phyloP scores from a whole-genome alignment of 2,888 invertebrate genomes.

The Busseola fusca region DNA sequence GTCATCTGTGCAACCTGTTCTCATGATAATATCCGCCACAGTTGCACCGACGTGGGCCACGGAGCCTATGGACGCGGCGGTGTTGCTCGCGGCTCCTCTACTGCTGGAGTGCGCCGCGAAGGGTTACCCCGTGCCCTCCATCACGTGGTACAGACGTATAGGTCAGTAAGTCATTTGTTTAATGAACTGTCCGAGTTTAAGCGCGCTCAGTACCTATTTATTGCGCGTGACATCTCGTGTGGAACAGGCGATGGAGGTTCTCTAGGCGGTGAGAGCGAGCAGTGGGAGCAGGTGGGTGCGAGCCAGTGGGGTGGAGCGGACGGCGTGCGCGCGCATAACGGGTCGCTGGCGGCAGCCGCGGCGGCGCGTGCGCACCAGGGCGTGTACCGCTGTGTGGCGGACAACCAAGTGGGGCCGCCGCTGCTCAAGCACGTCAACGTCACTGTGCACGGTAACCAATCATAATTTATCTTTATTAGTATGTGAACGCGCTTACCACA shows the following conservation, averaged over 20 bases:
- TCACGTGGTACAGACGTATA: slow-evolving; percentile 90
- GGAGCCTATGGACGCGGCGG: slow-evolving; percentile 92
- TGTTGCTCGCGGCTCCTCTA: slow-evolving; percentile 91
- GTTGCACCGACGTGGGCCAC: slow-evolving; percentile 92
- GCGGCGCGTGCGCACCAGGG: slow-evolving; percentile 92
- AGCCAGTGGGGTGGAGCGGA: slow-evolving; percentile 10
- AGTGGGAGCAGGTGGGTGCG: slow-evolving; percentile 65
- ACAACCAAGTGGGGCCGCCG: slow-evolving; percentile 94
- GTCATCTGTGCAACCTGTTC: not conserved
- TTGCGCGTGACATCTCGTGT: not conserved
- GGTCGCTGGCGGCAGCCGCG: slow-evolving; percentile 90
- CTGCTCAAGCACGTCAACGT: slow-evolving; percentile 94
- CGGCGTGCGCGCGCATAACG: slow-evolving; percentile 72
- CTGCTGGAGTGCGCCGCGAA: slow-evolving; percentile 92
- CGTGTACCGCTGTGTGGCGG: slow-evolving; percentile 94
- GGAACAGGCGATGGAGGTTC: slow-evolving; percentile 50
- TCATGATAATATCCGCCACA: slow-evolving; percentile 68
- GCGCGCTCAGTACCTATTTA: too few relatives aligned
- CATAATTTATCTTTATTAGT: not conserved
- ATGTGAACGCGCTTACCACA: not conserved
- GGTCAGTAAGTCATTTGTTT: slow-evolving; percentile 59
- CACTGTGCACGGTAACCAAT: slow-evolving; percentile 91
- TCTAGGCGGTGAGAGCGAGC: slow-evolving; percentile 63
- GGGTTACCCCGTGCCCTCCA: slow-evolving; percentile 92
- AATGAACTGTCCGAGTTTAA: not conserved